Percentiles rank a stretch among this genome's conserved stretches.
phyloP scores from a whole-genome alignment of 2,888 invertebrate species.

The Lypha dubia region DNA sequence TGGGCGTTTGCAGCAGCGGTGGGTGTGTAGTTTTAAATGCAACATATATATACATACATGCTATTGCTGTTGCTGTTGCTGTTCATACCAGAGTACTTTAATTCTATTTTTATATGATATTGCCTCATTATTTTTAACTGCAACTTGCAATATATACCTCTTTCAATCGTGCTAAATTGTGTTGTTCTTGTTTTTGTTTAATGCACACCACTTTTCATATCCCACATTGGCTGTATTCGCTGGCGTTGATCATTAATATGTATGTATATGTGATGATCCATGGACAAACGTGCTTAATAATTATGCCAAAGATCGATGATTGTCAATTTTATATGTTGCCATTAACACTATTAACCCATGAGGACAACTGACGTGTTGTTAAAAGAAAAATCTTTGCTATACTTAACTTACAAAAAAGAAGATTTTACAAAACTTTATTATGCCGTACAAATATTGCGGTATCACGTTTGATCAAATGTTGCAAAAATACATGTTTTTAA shows the following conservation, averaged over 20 bases:
- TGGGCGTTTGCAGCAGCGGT: conserved; percentile 74
- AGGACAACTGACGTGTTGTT: conserved; percentile 28
- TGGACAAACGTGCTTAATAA: conserved; percentile 47
- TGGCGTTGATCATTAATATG: conserved; percentile 40
- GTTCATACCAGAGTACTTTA: conserved; percentile 6
- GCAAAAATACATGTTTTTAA: not conserved
- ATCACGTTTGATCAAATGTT: not conserved
- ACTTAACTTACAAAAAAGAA: not conserved
- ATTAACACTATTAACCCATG: conserved; percentile 61
- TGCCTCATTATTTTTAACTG: conserved; percentile 58
- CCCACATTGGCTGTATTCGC: not conserved
- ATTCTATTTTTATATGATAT: conserved; percentile 57
- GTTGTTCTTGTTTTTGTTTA: conserved; percentile 1
- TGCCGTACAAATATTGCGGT: not conserved
- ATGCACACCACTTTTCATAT: conserved; percentile 13
- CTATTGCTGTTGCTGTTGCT: too few relatives aligned
- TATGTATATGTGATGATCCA: not conserved
- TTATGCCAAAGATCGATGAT: conserved; percentile 77
- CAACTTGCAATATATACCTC: conserved; percentile 26
- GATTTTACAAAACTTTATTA: not conserved
- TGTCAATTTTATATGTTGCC: conserved; percentile 75
- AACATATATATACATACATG: conserved; percentile 8
- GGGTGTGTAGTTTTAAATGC: conserved; percentile 72
- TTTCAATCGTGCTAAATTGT: conserved; percentile 5
- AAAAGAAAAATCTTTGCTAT: not conserved